Base-by-base conservation (phyloP, 1,140 invertebrate genomes). In the Polypedilum pembai region DNA sequence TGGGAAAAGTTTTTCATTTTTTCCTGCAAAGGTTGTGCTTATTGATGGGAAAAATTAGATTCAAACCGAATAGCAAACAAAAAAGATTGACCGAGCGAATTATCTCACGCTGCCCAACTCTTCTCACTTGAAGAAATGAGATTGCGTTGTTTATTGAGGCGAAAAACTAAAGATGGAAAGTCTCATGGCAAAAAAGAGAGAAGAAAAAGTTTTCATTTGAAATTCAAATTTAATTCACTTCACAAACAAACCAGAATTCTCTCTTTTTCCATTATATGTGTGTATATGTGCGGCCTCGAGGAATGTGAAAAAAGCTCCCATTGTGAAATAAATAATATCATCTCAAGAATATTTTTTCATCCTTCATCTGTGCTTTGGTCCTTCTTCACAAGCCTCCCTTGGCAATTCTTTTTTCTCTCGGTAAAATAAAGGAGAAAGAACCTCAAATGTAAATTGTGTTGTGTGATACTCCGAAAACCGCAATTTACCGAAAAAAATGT, bases 211-310 rank as follows among this genome's bases (percentile, higher is more conserved):
- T 56, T 56, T 56, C 45, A 56, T 56, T 56, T 56, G 45, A 56
- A 56, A 56, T 56, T 56, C 45, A 56, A 56, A 56, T 56, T 56
- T 56, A 56, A 56, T 56, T 56, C 45, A n/a, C 45, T 56, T 56
- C n/a, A n/a, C 45, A 56, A 56, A 56, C 45, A 56, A n/a, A 56
- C 45, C 45, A 56, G 12, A 56, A 56, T 56, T 56, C 45, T 56
- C 12, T 56, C 15, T 56, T 12, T 56, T 56, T n/a, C 45, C 45
- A 56, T 15, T 56, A n/a, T 56, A 56, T 56, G n/a, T 56, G 45
- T 56, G 12, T 56, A 56, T 56, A n/a, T 56, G 45, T 56, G 12
- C 10, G 45, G 12, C 45, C 45, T n/a, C 45, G 45, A 56, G 45
- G n/a, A 56, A 56, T 56, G 45, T 4, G n/a, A 56, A 4, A 45